Evolutionary conservation across 2,888 invertebrate genomes (phyloP).

Genomic region (Lamellibrachia columna): DNA sequence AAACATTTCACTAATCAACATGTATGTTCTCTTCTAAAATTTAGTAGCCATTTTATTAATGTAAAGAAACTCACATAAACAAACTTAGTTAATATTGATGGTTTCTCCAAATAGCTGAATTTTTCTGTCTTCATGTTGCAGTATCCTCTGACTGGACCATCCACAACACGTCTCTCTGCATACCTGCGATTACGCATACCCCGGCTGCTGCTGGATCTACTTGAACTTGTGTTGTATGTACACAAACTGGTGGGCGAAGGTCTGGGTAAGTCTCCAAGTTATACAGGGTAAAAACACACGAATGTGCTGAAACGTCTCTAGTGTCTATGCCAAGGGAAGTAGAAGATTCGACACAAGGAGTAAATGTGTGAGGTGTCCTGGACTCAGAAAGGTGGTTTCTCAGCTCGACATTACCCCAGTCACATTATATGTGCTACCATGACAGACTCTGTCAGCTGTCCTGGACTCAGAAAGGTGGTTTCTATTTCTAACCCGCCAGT

Average conservation of each 20-base stretch:
- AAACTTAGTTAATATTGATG: background rate
- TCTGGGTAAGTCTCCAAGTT: background rate
- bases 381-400: no score
- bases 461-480: no score
- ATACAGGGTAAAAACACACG: no score
- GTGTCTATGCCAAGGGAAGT: no score
- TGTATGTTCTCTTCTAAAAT: background rate
- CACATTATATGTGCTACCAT: no score
- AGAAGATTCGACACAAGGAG: no score
- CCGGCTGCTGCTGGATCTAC: background rate
- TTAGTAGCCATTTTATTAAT: background rate
- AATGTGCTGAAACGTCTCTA: no score
- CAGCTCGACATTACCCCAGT: no score
- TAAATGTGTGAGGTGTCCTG: no score
- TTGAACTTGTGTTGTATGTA: constrained; percentile 27
- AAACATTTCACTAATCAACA: no score
- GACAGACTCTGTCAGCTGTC: no score
- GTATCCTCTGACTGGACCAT: constrained; percentile 31
- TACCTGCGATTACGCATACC: constrained; percentile 23
- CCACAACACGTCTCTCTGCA: constrained; percentile 21
- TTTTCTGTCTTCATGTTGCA: constrained; percentile 21
- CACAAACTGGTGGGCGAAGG: constrained; percentile 18
- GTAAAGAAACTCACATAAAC: background rate
- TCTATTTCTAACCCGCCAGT: no score
- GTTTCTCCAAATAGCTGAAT: background rate